Base-by-base conservation (phyloP, 2,888 invertebrate genomes). In the Parnassius smintheus region DNA sequence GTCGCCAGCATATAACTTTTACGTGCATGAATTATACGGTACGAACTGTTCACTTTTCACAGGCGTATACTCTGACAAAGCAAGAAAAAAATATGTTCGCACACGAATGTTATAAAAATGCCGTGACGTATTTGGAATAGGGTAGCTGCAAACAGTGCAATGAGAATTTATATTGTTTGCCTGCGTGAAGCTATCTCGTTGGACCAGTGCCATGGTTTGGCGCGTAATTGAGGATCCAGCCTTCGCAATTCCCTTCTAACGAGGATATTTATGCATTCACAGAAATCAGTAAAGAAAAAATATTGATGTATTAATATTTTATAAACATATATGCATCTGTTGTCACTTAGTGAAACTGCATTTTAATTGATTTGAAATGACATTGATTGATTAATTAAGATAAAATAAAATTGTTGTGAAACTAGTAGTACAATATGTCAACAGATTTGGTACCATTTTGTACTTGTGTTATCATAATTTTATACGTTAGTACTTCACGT, bases 81-180 rank as follows among this genome's bases (percentile, higher is more conserved):
- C 50, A 59, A 55, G 55, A 50, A 63, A 63, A 63, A 60, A 59
- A 63, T 55, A 50, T 35, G 55, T 62, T 62, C 58, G 12, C 62
- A 58, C 58, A 49, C 62, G 52, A 58, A 58, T 62, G 62, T 62
- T 62, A 62, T 62, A 62, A 62, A 62, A 58, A 84, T 72, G 69
- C 70, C 72, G 71, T 71, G 78, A 77, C 80, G 76, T 79, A 78
- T 82, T 81, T 80, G 76, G 71, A 74, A 75, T 75, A 75, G 75
- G 72, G 58, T 50, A 41, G 41, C 62, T 53, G 62, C 44, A 44
- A 42, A 61, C 55, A 59, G 54, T 58, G 62, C 54, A 45, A 18
- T 13, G 62, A 50, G 59, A 59, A 62, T 62, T 62, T 62, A 62
- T 62, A 62, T 62, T 59, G 62, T 62, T 59, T 63, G 62, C 55